A percentile compares a stretch with the other conserved stretches of the same genome.
These are phyloP conservation scores for Mnemiopsis leidyi DNA, from an alignment of 37 sponge, comb jelly and placozoan species.

Conservation along the genomic window DNA sequence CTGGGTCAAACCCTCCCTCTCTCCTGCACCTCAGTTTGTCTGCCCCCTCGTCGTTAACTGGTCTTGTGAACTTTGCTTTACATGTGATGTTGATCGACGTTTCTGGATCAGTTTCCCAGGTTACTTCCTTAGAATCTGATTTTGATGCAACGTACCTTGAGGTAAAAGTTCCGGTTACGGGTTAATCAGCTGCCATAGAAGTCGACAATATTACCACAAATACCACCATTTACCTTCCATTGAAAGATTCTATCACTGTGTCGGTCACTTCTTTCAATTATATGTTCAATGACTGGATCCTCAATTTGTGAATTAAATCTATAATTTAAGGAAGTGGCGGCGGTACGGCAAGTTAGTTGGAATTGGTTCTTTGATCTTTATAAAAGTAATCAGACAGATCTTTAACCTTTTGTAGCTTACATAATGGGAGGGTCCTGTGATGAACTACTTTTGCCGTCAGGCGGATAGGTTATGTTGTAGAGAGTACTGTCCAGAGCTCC, in stretches of 20 bases:
- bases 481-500: not conserved
- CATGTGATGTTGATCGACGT: not conserved
- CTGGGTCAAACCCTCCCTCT: not conserved
- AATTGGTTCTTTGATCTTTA: too few relatives aligned
- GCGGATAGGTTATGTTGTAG: not conserved
- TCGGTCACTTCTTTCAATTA: too few relatives aligned
- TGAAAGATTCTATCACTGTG: too few relatives aligned
- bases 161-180: not conserved
- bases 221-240: too few relatives aligned
- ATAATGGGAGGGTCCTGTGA: not conserved
- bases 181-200: too few relatives aligned
- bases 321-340: too few relatives aligned
- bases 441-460: not conserved
- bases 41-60: slow-evolving; percentile 2
- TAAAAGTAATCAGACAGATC: too few relatives aligned
- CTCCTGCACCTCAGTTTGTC: not conserved
- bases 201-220: too few relatives aligned
- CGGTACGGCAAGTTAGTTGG: too few relatives aligned
- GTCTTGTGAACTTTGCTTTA: not conserved
- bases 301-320: too few relatives aligned
- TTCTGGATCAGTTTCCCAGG: not conserved
- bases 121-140: not conserved
- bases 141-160: not conserved
- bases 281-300: too few relatives aligned
- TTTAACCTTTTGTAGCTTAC: too few relatives aligned